Percentiles rank a stretch among this genome's conserved stretches.
These are phyloP conservation scores for Rugalucina vietnamica DNA, from an alignment of 2,888 invertebrate species.

Conservation along the genomic window DNA sequence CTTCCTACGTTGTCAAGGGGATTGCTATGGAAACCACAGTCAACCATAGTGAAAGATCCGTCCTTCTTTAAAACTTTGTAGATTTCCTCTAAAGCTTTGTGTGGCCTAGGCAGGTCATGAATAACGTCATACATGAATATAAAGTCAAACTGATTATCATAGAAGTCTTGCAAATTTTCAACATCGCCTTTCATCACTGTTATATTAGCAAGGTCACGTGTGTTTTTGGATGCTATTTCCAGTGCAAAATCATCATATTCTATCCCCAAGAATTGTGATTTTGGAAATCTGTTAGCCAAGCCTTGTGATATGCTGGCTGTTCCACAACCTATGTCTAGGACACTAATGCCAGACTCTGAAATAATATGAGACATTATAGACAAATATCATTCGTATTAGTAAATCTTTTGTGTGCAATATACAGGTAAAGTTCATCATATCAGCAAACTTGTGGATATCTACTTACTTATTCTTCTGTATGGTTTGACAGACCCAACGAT, in stretches of 20 bases:
- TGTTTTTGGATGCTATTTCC: not conserved
- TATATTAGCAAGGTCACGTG: not conserved
- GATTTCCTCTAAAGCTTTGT: conserved; percentile 1
- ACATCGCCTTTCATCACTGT: not conserved
- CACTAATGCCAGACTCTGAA: conserved; percentile 14
- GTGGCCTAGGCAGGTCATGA: conserved; percentile 26
- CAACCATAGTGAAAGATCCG: conserved; percentile 13
- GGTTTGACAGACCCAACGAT: too few species aligned
- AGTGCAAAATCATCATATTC: conserved; percentile 2
- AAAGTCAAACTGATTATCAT: conserved; percentile 15
- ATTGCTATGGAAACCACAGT: conserved; percentile 9
- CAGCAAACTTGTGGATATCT: too few species aligned
- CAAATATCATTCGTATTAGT: not conserved
- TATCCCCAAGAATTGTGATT: conserved; percentile 4
- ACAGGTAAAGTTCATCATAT: too few species aligned
- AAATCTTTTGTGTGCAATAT: not conserved
- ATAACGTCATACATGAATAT: conserved; percentile 17
- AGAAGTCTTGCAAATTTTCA: conserved; percentile 16
- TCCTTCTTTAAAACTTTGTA: conserved; percentile 13
- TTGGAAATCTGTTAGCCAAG: conserved; percentile 7
- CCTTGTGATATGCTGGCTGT: not conserved
- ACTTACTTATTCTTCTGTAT: too few species aligned
- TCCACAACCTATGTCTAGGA: conserved; percentile 16
- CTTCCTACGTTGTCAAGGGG: conserved; percentile 5
- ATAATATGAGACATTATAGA: not conserved